Conservation (phyloP, 2,113 vertebrate species). For the Dromaius novaehollandiae region DNA sequence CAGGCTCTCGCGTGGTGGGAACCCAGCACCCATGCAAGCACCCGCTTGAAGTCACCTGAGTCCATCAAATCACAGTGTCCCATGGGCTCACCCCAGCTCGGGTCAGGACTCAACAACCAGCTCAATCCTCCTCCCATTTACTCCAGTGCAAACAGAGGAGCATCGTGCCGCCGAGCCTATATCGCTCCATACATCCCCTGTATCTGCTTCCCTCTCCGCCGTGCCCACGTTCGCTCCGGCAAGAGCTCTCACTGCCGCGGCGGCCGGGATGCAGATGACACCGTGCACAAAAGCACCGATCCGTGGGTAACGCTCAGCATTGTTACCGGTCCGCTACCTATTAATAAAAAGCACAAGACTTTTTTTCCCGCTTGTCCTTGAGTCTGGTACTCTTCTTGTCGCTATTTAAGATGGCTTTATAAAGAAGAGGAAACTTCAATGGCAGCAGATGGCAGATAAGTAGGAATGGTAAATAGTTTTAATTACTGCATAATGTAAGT, state of each 20-base stretch:
- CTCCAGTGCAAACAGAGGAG: neutral
- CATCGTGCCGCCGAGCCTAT: fast-evolving
- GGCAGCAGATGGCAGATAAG: constrained; percentile 85
- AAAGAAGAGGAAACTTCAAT: constrained; percentile 71
- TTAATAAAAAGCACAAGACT: constrained; percentile 40
- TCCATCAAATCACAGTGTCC: neutral
- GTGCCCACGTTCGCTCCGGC: neutral
- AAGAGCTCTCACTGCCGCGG: fast-evolving
- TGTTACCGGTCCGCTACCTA: constrained; percentile 27
- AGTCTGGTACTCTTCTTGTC: constrained; percentile 35
- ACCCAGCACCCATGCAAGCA: neutral
- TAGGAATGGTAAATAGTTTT: constrained; percentile 89
- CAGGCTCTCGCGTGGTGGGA: neutral
- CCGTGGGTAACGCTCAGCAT: neutral
- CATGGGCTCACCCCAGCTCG: neutral
- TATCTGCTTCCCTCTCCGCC: fast-evolving
- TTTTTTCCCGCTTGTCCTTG: neutral
- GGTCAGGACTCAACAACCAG: neutral
- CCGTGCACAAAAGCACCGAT: fast-evolving
- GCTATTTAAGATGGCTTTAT: constrained; percentile 69
- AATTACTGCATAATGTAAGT: constrained; percentile 89
- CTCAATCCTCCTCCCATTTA: neutral
- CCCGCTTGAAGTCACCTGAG: neutral
- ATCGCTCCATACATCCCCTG: neutral
- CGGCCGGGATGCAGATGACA: neutral